A percentile compares a stretch with the other conserved stretches of the same genome.
phyloP scores from a whole-genome alignment of 2,888 invertebrate genomes.

The Hemistola chrysoprasaria region DNA sequence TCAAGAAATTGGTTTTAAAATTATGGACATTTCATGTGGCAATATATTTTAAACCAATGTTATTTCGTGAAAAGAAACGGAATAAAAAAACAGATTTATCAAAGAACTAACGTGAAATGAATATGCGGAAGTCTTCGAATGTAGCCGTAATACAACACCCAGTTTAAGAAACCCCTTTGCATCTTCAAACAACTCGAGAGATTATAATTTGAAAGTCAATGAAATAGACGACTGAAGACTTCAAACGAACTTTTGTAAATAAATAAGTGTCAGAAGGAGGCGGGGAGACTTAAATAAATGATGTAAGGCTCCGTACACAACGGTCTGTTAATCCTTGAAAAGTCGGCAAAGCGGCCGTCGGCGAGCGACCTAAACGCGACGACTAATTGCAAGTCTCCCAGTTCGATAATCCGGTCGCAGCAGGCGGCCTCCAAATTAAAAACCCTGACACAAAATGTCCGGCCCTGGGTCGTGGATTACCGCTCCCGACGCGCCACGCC shows the following conservation, averaged over 20 bases:
- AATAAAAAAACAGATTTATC: background rate
- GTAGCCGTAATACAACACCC: slow-evolving; percentile 1
- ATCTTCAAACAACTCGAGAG: slow-evolving; percentile 2
- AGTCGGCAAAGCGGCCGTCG: slow-evolving; percentile 48
- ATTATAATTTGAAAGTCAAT: slow-evolving; percentile 8
- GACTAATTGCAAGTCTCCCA: slow-evolving; percentile 71
- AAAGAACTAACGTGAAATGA: background rate
- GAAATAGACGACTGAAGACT: slow-evolving; percentile 8
- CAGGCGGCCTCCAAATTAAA: slow-evolving; percentile 78
- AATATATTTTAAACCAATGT: too few relatives aligned
- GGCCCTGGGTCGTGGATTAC: slow-evolving; percentile 60
- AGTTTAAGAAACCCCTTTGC: slow-evolving; percentile 4
- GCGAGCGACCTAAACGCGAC: slow-evolving; percentile 51
- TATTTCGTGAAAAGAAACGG: background rate
- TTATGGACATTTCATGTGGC: too few relatives aligned
- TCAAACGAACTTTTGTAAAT: slow-evolving; percentile 13
- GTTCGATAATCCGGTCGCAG: slow-evolving; percentile 76
- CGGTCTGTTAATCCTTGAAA: slow-evolving; percentile 49
- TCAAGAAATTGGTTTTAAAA: slow-evolving; percentile 2
- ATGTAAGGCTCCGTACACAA: slow-evolving; percentile 31
- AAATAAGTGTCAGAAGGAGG: slow-evolving; percentile 21
- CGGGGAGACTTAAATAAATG: slow-evolving; percentile 22
- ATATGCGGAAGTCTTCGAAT: slow-evolving; percentile 1
- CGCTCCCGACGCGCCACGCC: slow-evolving; percentile 37
- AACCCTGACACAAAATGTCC: slow-evolving; percentile 65